These are phyloP conservation scores for Drosophila testacea DNA, from an alignment of 2,888 invertebrate genomes.

Conservation along the genomic window DNA sequence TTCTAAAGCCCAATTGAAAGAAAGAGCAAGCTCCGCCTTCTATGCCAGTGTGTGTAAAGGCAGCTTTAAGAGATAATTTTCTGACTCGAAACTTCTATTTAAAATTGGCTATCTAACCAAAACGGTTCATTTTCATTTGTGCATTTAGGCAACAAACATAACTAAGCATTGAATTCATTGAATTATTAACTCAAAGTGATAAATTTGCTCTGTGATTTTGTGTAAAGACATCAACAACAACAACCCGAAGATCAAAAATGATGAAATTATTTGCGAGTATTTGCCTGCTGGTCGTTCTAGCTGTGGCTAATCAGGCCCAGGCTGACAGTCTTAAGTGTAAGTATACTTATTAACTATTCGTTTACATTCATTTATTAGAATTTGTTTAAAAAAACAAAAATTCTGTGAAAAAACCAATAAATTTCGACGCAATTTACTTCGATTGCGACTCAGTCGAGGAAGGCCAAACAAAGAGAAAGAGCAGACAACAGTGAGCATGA, in stretches of 20 bases:
- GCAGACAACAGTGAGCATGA: not conserved
- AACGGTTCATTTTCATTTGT: slow-evolving; percentile 81
- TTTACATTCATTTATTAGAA: slow-evolving; percentile 1
- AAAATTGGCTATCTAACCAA: slow-evolving; percentile 66
- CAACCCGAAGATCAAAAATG: slow-evolving; percentile 67
- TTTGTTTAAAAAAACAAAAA: slow-evolving; percentile 44
- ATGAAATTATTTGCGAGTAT: slow-evolving; percentile 88
- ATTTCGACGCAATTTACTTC: slow-evolving; percentile 70
- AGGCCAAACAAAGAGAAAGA: slow-evolving; percentile 39
- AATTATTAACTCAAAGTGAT: slow-evolving; percentile 64
- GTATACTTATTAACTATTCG: slow-evolving; percentile 82
- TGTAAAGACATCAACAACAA: slow-evolving; percentile 68
- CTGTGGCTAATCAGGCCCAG: slow-evolving; percentile 83
- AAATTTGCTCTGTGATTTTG: slow-evolving; percentile 80
- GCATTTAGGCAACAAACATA: slow-evolving; percentile 71
- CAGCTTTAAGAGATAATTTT: slow-evolving; percentile 74
- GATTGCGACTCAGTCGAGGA: slow-evolving; percentile 18
- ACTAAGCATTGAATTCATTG: slow-evolving; percentile 36
- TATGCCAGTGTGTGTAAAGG: slow-evolving; percentile 97
- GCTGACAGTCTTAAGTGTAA: slow-evolving; percentile 88
- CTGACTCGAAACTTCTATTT: slow-evolving; percentile 69
- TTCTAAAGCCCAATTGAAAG: slow-evolving; percentile 54
- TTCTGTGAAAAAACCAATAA: slow-evolving; percentile 48
- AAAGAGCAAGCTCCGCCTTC: slow-evolving; percentile 88
- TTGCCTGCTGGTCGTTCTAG: slow-evolving; percentile 82